phyloP scores from a whole-genome alignment of 1,140 invertebrate genomes.

The Adoxophyes honmai region DNA sequence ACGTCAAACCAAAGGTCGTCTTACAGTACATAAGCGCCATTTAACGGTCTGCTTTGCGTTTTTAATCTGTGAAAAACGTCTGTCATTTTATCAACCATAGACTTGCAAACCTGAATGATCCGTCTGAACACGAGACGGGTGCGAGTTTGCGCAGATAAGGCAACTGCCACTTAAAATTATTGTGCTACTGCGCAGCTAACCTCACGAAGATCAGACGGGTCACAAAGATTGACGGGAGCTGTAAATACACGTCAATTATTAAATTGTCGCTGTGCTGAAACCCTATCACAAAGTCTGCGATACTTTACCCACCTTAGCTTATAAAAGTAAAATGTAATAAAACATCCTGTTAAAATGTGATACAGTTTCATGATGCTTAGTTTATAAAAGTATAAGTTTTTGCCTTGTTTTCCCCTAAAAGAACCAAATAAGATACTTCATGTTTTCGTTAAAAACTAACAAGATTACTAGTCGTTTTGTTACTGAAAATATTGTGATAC shows the following conservation, averaged over 20 bases:
- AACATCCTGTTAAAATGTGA: constrained; percentile 1
- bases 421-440: neutral
- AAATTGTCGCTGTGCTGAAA: neutral
- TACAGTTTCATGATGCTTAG: neutral
- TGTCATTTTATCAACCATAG: too few species aligned
- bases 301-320: neutral
- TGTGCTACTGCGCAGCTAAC: too few species aligned
- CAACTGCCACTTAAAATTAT: too few species aligned
- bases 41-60: too few species aligned
- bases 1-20: too few species aligned
- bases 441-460: constrained; percentile 5
- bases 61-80: too few species aligned
- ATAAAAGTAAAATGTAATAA: neutral
- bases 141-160: too few species aligned
- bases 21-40: too few species aligned
- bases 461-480: constrained; percentile 37
- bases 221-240: too few species aligned
- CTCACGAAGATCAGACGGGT: too few species aligned
- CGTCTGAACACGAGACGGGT: too few species aligned
- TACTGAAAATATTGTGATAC: constrained; percentile 48
- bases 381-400: neutral
- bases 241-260: constrained; percentile 14
- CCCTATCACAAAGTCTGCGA: constrained; percentile 1
- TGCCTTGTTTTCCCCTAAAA: neutral
- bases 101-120: too few species aligned